Conservation (phyloP, 1,140 invertebrate species). For the Phenacoccus solenopsis region DNA sequence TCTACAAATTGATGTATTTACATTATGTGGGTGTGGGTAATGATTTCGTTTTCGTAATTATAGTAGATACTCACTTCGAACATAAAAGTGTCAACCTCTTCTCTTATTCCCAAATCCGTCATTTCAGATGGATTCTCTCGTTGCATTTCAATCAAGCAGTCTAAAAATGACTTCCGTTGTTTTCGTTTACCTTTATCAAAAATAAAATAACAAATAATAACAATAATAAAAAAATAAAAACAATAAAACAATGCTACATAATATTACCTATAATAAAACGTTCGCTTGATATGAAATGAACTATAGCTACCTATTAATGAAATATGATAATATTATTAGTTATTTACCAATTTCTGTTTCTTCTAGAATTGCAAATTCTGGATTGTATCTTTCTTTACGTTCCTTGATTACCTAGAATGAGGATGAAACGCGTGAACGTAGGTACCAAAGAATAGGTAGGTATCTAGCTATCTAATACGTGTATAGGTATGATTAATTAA, state of each 20-base stretch:
- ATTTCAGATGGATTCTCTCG: slow-evolving; percentile 30
- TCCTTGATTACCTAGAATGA: slow-evolving; percentile 8
- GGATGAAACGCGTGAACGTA: no score
- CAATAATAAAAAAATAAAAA: neutral
- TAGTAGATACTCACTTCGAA: slow-evolving; percentile 21
- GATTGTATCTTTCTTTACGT: neutral
- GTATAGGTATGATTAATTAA: no score
- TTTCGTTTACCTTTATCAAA: slow-evolving; percentile 7
- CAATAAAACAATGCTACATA: no score
- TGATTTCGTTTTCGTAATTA: no score
- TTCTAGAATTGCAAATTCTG: neutral
- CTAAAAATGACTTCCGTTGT: slow-evolving; percentile 32
- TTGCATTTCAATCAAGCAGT: slow-evolving; percentile 42
- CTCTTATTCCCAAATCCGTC: slow-evolving; percentile 27
- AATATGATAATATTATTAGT: neutral
- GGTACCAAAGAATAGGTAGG: no score
- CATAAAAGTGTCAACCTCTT: slow-evolving; percentile 26
- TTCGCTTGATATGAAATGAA: no score
- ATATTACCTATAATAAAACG: no score
- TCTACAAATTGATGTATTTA: no score
- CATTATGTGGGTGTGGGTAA: no score
- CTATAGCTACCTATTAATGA: neutral
- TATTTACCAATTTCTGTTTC: neutral
- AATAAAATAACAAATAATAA: neutral
- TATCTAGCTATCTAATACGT: no score